These are phyloP conservation scores for Chelonus insularis DNA, from an alignment of 1,140 invertebrate genomes.

Conservation along the genomic window DNA sequence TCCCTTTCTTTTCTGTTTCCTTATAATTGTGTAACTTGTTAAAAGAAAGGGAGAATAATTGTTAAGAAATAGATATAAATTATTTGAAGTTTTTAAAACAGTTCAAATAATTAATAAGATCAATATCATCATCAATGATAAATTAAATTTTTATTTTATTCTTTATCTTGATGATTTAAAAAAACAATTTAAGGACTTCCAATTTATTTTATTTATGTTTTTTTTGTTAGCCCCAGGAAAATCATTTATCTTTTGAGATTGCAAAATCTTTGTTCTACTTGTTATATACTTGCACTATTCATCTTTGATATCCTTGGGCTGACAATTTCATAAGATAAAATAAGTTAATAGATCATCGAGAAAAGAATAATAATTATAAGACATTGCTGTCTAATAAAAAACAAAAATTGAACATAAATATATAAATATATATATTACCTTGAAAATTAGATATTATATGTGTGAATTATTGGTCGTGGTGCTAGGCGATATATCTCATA, in stretches of 20 bases:
- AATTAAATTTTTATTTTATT: not conserved
- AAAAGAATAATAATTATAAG: conserved; percentile 35
- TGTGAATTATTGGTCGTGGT: conserved; percentile 55
- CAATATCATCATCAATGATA: too few relatives aligned
- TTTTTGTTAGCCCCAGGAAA: not conserved
- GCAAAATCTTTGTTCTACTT: conserved; percentile 9
- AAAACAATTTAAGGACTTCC: conserved; percentile 8
- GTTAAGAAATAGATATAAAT: too few relatives aligned
- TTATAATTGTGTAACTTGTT: too few relatives aligned
- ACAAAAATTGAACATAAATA: conserved; percentile 56
- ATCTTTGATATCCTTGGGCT: not conserved
- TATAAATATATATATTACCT: conserved; percentile 51
- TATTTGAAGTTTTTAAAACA: too few relatives aligned
- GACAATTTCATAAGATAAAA: conserved; percentile 3
- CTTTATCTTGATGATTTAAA: not conserved
- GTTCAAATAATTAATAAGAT: too few relatives aligned
- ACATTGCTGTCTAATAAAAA: conserved; percentile 49
- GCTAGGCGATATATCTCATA: conserved; percentile 49
- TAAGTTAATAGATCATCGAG: conserved; percentile 14
- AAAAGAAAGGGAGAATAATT: not conserved
- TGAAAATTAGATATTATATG: conserved; percentile 39
- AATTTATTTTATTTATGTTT: not conserved
- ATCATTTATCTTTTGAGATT: not conserved
- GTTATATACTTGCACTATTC: not conserved
- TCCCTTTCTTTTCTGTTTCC: not conserved